Evolutionary conservation across 1,140 invertebrate species (phyloP).

Genomic region (Aethina tumida): DNA sequence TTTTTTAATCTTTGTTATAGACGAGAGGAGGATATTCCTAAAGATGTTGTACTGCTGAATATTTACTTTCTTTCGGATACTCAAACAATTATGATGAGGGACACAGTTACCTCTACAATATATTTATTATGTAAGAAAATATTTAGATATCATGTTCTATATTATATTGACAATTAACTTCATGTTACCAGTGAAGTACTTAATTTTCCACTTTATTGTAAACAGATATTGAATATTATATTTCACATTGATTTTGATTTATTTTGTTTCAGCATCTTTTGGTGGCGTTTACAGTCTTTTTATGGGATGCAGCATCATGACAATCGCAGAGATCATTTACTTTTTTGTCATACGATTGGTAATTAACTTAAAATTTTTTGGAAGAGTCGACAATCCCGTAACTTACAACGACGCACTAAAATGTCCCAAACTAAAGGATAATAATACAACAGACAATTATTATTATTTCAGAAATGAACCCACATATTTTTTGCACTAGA

Average conservation of each 20-base stretch:
- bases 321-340: slow-evolving; percentile 39
- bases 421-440: too few species aligned
- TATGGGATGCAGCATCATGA: slow-evolving; percentile 41
- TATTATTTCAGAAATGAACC: too few species aligned
- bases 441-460: too few species aligned
- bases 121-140: slow-evolving; percentile 34
- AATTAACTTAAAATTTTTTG: slow-evolving; percentile 13
- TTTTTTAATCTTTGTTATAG: slow-evolving; percentile 35
- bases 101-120: slow-evolving; percentile 38
- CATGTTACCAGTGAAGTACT: too few species aligned
- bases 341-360: slow-evolving; percentile 22
- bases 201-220: too few species aligned
- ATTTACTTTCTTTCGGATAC: slow-evolving; percentile 49
- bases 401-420: too few species aligned
- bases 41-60: slow-evolving; percentile 45
- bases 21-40: slow-evolving; percentile 24
- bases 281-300: slow-evolving; percentile 43
- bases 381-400: slow-evolving; percentile 9
- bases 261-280: slow-evolving; percentile 35
- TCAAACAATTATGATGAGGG: slow-evolving; percentile 47
- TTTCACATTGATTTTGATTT: slow-evolving; percentile 1
- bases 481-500: too few species aligned
- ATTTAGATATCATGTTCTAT: slow-evolving; percentile 4
- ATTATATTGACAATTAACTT: too few species aligned
- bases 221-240: too few species aligned